These are phyloP conservation scores for Stenopsyche tienmushanensis DNA, from an alignment of 1,140 invertebrate species.

Conservation along the genomic window DNA sequence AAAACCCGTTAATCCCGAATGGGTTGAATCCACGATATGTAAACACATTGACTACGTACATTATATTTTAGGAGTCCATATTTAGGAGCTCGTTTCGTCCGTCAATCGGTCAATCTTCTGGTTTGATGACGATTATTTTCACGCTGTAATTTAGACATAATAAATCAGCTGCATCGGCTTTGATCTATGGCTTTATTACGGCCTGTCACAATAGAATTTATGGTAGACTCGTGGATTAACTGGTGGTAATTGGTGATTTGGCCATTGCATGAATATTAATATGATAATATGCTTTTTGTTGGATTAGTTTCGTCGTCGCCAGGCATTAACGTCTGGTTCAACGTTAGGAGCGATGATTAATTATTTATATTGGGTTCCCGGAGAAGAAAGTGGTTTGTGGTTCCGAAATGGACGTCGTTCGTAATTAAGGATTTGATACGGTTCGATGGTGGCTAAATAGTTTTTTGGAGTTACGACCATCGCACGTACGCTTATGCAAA, in stretches of 20 bases:
- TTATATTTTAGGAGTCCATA: too few relatives aligned
- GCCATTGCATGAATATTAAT: too few relatives aligned
- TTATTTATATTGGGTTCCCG: neutral
- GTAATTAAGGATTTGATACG: constrained; percentile 9
- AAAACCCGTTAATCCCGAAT: too few relatives aligned
- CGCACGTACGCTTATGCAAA: neutral
- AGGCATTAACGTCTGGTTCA: neutral
- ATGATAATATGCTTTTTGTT: too few relatives aligned
- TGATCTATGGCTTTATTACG: neutral
- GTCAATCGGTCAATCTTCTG: too few relatives aligned
- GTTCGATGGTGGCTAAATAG: neutral
- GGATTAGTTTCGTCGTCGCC: too few relatives aligned
- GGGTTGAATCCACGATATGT: too few relatives aligned
- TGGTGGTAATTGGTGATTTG: too few relatives aligned
- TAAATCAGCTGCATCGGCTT: neutral
- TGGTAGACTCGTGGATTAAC: neutral
- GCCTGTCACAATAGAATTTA: neutral
- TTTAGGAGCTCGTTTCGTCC: too few relatives aligned
- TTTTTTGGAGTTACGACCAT: neutral
- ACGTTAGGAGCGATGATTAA: neutral
- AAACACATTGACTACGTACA: too few relatives aligned
- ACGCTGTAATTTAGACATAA: neutral
- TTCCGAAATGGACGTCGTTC: neutral
- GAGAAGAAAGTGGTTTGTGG: constrained; percentile 4
- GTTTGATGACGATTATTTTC: neutral